Conservation (phyloP, 2,888 invertebrate species). For the Bugula neritina region DNA sequence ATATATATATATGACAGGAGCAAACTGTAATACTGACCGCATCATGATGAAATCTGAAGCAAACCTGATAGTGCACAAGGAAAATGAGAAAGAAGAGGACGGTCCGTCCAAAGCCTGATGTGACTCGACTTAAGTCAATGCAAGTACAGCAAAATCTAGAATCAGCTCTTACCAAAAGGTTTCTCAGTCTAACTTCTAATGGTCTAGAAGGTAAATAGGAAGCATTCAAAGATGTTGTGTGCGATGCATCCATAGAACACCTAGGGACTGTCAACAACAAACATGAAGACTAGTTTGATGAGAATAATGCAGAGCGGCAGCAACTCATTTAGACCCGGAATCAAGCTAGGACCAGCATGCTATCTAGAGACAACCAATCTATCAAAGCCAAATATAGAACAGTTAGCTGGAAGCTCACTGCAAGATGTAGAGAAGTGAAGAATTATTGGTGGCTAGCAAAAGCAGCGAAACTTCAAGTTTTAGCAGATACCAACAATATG, state of each 20-base stretch:
- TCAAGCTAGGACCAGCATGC: background rate
- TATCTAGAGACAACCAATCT: background rate
- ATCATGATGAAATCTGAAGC: constrained; percentile 3
- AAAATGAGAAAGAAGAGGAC: constrained; percentile 7
- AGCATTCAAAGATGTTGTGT: constrained; percentile 2
- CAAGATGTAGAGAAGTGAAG: constrained; percentile 25
- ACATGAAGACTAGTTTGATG: constrained; percentile 14
- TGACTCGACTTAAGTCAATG: background rate
- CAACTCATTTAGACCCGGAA: background rate
- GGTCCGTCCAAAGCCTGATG: background rate
- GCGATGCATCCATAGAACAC: constrained; percentile 19
- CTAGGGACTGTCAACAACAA: constrained; percentile 5
- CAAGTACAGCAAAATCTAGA: background rate
- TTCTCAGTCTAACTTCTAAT: constrained; percentile 6
- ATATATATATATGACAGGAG: too few species aligned
- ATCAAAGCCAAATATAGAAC: background rate
- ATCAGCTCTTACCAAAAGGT: background rate
- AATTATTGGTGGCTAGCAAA: constrained; percentile 27
- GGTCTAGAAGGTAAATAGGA: background rate
- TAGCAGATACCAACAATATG: too few species aligned
- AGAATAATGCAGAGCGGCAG: background rate
- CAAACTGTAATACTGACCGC: constrained; percentile 28
- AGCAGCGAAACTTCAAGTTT: constrained; percentile 11
- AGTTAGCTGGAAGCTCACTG: background rate
- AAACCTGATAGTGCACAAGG: background rate